A percentile compares a stretch with the other conserved stretches of the same genome.
Evolutionary conservation across 2,888 invertebrate genomes (phyloP).

Genomic region (Metacarcinus magister): DNA sequence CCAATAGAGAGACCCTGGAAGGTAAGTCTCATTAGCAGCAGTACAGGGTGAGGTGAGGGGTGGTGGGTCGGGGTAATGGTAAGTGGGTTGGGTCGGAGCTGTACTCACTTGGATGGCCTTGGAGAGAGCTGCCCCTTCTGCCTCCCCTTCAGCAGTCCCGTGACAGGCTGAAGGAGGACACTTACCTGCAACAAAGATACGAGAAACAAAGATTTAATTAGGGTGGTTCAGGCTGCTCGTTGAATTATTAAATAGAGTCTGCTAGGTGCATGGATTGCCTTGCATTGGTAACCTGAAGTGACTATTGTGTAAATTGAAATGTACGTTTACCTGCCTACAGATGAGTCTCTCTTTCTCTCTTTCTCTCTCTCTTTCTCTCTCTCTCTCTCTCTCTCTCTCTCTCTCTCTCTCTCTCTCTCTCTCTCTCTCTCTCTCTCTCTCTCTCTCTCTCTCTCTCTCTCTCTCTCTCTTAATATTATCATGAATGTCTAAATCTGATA

Average conservation of each 20-base stretch:
- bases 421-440: conserved; percentile 38
- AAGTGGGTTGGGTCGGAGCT: background rate
- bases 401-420: background rate
- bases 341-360: background rate
- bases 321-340: background rate
- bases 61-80: background rate
- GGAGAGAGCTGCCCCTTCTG: background rate
- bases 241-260: background rate
- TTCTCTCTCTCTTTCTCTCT: conserved; percentile 20
- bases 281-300: background rate
- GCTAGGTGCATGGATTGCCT: background rate
- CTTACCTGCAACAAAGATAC: conserved; percentile 29
- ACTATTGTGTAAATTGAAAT: background rate
- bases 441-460: conserved; percentile 27
- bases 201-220: background rate
- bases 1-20: conserved; percentile 21
- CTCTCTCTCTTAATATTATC: background rate
- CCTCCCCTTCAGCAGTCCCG: background rate
- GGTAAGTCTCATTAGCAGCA: conserved; percentile 29
- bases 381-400: conserved; percentile 53
- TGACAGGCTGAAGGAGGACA: conserved; percentile 34
- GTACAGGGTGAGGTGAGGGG: background rate
- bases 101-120: background rate
- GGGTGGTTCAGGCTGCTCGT: background rate
- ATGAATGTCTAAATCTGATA: background rate